Conservation (phyloP, 2,797 vertebrate species). For the Alectoris magna region DNA sequence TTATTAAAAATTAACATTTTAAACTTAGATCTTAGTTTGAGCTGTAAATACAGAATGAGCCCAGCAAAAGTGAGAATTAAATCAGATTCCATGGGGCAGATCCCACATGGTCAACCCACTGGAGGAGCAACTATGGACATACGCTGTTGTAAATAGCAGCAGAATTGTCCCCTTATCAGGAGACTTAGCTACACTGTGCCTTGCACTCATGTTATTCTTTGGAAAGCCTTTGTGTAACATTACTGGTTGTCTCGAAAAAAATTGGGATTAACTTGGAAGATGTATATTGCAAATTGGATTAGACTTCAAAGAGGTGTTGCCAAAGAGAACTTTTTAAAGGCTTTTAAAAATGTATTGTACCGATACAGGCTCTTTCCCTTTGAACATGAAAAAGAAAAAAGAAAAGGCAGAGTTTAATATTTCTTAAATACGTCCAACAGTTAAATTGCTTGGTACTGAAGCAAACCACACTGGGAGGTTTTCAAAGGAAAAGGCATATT, state of each 20-base stretch:
- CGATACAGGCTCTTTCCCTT: constrained; percentile 12
- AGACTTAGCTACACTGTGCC: background rate
- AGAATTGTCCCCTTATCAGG: background rate
- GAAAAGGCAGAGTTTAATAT: constrained; percentile 44
- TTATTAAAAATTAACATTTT: constrained; percentile 44
- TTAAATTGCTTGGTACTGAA: constrained; percentile 21
- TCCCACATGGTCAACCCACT: background rate
- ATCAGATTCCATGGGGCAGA: background rate
- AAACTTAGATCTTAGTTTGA: background rate
- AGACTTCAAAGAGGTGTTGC: constrained; percentile 67
- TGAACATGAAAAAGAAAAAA: background rate
- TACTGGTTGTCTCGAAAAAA: constrained; percentile 58
- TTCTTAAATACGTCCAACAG: background rate
- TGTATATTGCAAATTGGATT: constrained; percentile 59
- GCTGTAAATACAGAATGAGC: background rate
- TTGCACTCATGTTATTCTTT: constrained; percentile 27
- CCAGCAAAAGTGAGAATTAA: background rate
- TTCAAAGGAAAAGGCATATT: constrained; percentile 41
- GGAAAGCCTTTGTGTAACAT: constrained; percentile 28
- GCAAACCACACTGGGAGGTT: background rate
- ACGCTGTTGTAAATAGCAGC: background rate
- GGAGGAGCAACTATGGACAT: background rate
- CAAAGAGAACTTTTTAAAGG: constrained; percentile 60
- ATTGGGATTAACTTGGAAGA: constrained; percentile 61
- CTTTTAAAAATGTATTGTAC: constrained; percentile 38